phyloP scores from a whole-genome alignment of 1,140 invertebrate genomes.

The Cydia fagiglandana region DNA sequence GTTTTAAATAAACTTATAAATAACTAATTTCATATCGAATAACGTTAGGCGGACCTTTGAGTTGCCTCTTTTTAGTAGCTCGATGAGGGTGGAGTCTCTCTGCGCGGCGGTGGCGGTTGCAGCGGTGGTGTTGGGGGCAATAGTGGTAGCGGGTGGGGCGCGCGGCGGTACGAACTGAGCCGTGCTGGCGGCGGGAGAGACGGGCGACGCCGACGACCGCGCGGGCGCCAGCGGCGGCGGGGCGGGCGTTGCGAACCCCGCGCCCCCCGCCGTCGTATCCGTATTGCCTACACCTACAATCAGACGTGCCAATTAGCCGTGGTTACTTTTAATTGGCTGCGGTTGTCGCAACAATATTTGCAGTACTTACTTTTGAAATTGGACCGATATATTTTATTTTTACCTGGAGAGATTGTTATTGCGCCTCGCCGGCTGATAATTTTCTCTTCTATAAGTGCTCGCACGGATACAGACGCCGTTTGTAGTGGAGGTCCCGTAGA shows the following conservation, averaged over 20 bases:
- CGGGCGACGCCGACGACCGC: conserved; percentile 75
- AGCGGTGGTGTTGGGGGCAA: no score
- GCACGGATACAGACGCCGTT: conserved; percentile 91
- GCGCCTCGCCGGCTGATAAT: conserved; percentile 89
- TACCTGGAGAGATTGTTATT: conserved; percentile 62
- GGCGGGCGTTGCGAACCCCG: conserved; percentile 69
- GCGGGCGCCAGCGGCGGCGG: conserved; percentile 81
- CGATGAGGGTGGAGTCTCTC: conserved; percentile 81
- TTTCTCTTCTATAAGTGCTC: conserved; percentile 94
- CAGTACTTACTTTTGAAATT: not conserved
- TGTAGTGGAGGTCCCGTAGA: conserved; percentile 88
- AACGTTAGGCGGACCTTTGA: conserved; percentile 80
- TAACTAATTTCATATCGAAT: conserved; percentile 31
- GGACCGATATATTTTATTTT: conserved; percentile 12
- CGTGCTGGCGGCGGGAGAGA: conserved; percentile 64
- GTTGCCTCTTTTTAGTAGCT: conserved; percentile 82
- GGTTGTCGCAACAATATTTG: conserved; percentile 12
- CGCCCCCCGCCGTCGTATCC: conserved; percentile 65
- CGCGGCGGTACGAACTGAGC: conserved; percentile 79
- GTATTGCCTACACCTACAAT: conserved; percentile 64
- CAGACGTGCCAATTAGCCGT: conserved; percentile 31
- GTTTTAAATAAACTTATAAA: conserved; percentile 17
- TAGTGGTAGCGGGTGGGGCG: conserved; percentile 76
- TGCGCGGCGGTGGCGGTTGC: conserved; percentile 55
- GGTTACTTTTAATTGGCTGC: conserved; percentile 28